These are phyloP conservation scores for Benitochromis conjunctus DNA, from an alignment of 2,113 vertebrate genomes.

Conservation along the genomic window DNA sequence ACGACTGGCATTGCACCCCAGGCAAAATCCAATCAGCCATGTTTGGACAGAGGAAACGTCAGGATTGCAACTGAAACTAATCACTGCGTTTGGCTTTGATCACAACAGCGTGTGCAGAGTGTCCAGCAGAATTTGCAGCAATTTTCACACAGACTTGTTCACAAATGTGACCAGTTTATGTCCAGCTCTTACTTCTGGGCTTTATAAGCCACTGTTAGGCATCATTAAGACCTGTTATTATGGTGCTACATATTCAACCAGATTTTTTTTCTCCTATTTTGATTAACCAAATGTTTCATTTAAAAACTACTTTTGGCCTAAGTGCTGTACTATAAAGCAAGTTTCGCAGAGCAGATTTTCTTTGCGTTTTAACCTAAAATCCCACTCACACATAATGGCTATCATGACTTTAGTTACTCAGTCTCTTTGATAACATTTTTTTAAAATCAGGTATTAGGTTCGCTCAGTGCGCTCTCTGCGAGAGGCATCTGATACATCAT, in stretches of 20 bases:
- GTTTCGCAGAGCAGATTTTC: not conserved
- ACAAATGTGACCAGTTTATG: not conserved
- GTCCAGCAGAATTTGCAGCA: not conserved
- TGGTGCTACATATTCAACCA: not conserved
- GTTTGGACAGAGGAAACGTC: not conserved
- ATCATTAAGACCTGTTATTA: not conserved
- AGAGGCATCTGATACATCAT: not conserved
- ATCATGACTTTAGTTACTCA: not conserved
- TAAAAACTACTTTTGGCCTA: not conserved
- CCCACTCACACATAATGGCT: not conserved
- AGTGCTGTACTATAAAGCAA: not conserved
- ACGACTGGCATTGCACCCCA: not conserved
- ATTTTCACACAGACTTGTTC: not conserved
- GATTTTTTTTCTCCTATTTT: not conserved
- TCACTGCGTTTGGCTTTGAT: constrained; percentile 1
- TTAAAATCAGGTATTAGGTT: not conserved
- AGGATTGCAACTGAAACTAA: not conserved
- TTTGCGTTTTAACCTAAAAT: not conserved
- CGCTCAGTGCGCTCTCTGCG: not conserved
- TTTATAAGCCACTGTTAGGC: not conserved
- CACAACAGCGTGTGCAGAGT: not conserved
- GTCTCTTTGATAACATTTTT: not conserved
- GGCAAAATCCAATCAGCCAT: not conserved
- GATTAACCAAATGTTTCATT: not conserved
- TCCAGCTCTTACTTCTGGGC: not conserved